Base-by-base conservation (phyloP, 2,113 vertebrate genomes). In the Pedionomus torquatus region DNA sequence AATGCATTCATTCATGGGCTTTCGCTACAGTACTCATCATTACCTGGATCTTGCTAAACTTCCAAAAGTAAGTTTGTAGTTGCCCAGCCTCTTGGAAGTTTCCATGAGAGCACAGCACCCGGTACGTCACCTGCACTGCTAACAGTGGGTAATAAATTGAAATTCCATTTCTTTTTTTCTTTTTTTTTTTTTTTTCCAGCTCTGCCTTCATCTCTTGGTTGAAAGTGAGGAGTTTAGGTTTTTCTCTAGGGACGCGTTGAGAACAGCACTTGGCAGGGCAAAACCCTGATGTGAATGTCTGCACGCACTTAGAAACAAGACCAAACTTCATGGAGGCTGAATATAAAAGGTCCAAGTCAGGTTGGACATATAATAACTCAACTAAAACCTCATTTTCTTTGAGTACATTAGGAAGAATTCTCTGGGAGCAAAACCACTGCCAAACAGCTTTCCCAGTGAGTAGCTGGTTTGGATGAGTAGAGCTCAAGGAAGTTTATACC, bases 181-280 rank as follows among this genome's bases (percentile, higher is more conserved):
- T 23, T 49, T 76, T 61, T 43, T 5, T 23, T 49, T 77, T 61
- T 46, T 58, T 94, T 82, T 77, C 87, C 92, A 96, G 92, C 88
- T 92, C 92, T 92, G 92, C 57, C 88, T 93, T 90, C 90, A 87
- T 13, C 35, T 84, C 68, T 65, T 44, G 17, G 13, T 24, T 43
- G 35, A 44, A 93, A 90, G 43, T 3, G 8, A 76, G 24, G 25
- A 51, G 44, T 65, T 82, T 26, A 84, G 58, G 49, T 35, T 88
- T 74, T 51, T 44, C 21, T 33, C 25, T 41, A 33, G 13, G 24
- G 14, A 58, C 33, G 10, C 11, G 23, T 3, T 35, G 46, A 25
- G 55, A 66, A 48, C 9, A 23, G 26, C 35, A 37, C 31, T 55
- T 7, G 19, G 16, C 39, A 89, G 28, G 66, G 25, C 24, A 35